These are phyloP conservation scores for Lagocephalus sceleratus DNA, from an alignment of 2,797 vertebrate genomes.

Conservation along the genomic window DNA sequence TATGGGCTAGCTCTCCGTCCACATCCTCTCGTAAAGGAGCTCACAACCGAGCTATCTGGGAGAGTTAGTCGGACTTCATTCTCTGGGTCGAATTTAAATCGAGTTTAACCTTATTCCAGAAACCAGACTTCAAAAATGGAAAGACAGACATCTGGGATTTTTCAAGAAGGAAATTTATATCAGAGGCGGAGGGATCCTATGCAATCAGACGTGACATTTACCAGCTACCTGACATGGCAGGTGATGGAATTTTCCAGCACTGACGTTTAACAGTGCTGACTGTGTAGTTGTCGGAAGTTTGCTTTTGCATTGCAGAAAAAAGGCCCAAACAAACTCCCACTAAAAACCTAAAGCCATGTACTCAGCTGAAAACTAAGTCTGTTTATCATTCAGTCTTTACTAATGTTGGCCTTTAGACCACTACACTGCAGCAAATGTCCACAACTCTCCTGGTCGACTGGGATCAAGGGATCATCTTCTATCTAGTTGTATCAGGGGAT, in stretches of 20 bases:
- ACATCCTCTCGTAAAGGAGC: too few relatives aligned
- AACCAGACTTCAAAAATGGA: conserved; percentile 25
- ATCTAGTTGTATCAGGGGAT: conserved; percentile 39
- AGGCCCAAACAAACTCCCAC: conserved; percentile 15
- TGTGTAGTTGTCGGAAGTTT: conserved; percentile 62
- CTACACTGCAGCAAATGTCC: conserved; percentile 30
- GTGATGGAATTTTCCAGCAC: conserved; percentile 53
- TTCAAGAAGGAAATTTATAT: not conserved
- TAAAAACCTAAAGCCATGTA: conserved; percentile 43
- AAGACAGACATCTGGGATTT: conserved; percentile 10
- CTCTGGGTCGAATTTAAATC: too few relatives aligned
- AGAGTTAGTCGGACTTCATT: too few relatives aligned
- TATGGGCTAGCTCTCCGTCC: too few relatives aligned
- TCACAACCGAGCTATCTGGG: too few relatives aligned
- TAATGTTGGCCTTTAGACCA: conserved; percentile 26
- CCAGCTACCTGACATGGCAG: conserved; percentile 22
- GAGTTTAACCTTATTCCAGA: conserved; percentile 8
- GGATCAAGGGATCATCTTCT: conserved; percentile 37
- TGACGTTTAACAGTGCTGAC: conserved; percentile 65
- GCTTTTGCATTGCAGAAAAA: conserved; percentile 46
- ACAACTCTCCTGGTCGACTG: not conserved
- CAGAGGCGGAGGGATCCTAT: not conserved
- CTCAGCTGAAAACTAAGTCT: conserved; percentile 49
- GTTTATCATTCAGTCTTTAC: conserved; percentile 29
- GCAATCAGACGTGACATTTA: conserved; percentile 1